These are phyloP conservation scores for Seira musarum DNA, from an alignment of 2,888 invertebrate species.

Conservation along the genomic window DNA sequence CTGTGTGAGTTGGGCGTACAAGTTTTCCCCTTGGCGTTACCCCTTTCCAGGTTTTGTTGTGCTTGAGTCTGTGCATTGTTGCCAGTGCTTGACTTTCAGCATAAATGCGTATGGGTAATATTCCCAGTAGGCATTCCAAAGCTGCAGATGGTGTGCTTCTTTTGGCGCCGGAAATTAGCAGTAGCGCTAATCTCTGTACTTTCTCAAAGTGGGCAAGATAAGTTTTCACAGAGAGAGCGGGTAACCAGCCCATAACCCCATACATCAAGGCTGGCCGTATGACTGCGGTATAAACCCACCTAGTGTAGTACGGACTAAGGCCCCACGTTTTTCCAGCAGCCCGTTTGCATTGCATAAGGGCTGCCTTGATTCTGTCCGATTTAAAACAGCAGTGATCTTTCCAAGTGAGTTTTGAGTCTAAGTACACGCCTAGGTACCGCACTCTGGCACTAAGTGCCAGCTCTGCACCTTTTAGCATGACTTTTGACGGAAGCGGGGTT, in stretches of 20 bases:
- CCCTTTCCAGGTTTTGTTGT: background rate
- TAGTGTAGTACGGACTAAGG: conserved; percentile 24
- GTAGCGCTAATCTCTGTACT: conserved; percentile 46
- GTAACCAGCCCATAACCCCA: conserved; percentile 35
- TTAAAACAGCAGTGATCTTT: conserved; percentile 15
- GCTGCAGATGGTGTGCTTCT: conserved; percentile 28
- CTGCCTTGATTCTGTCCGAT: background rate
- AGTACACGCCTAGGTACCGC: conserved; percentile 51
- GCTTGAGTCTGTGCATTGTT: conserved; percentile 29
- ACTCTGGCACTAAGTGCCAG: too few species aligned
- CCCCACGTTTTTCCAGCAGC: conserved; percentile 53
- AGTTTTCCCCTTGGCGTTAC: background rate
- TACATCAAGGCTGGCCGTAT: conserved; percentile 48
- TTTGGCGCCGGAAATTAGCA: conserved; percentile 19
- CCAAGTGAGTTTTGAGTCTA: conserved; percentile 55
- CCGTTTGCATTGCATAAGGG: conserved; percentile 43
- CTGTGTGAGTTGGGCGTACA: background rate
- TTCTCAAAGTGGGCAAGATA: background rate
- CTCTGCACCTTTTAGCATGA: too few species aligned
- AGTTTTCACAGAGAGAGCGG: background rate
- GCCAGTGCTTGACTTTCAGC: background rate
- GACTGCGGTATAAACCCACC: conserved; percentile 58
- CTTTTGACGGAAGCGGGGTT: too few species aligned
- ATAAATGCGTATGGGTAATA: conserved; percentile 16
- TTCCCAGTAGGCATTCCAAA: conserved; percentile 24